Evolutionary conservation across 2,797 vertebrate species (phyloP).

Genomic region (Sardinella longiceps): DNA sequence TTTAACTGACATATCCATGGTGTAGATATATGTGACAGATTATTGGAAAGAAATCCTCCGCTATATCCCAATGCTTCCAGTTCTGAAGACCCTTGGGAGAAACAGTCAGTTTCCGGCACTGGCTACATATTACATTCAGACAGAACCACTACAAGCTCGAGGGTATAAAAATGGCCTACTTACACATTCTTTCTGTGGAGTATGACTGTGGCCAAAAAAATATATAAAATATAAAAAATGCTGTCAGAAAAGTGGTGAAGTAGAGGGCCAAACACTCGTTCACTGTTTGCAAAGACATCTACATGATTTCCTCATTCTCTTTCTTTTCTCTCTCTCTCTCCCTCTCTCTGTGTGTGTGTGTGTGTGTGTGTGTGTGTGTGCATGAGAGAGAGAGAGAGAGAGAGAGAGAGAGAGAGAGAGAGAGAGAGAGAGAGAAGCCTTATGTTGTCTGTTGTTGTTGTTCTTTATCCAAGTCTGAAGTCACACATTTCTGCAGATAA

Average conservation of each 20-base stretch:
- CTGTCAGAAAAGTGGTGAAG: neutral
- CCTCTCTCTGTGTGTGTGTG: neutral
- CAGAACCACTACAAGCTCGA: neutral
- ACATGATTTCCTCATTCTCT: neutral
- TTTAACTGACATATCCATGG: neutral
- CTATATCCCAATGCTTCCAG: conserved; percentile 4
- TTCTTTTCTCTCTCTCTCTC: neutral
- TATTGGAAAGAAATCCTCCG: conserved; percentile 7
- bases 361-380: neutral
- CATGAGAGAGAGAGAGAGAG: neutral
- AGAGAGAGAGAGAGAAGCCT: neutral
- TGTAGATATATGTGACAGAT: neutral
- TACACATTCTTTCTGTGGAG: conserved; percentile 1
- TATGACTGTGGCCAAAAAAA: neutral
- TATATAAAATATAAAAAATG: neutral
- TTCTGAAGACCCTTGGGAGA: neutral
- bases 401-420: neutral
- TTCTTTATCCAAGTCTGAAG: neutral
- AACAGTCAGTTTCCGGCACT: neutral
- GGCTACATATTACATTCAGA: neutral
- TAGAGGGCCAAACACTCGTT: neutral
- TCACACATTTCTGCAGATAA: neutral
- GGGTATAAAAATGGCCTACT: neutral
- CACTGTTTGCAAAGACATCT: neutral
- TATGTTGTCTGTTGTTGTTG: neutral